Conservation (phyloP, 2,113 vertebrate species). For the Oxygymnocypris stewartii region DNA sequence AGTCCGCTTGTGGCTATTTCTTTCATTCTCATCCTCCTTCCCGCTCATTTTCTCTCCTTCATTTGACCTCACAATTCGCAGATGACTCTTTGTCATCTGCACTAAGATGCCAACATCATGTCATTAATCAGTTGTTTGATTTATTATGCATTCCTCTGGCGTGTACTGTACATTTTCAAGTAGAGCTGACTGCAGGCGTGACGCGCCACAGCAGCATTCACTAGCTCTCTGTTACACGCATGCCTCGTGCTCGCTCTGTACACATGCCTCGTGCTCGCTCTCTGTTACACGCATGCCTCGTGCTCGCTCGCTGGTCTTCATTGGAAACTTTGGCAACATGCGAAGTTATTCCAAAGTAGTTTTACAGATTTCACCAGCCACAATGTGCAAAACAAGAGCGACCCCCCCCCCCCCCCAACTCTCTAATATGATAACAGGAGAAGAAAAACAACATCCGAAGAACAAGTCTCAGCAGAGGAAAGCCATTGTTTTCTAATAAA, state of each 20-base stretch:
- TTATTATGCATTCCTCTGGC: constrained; percentile 65
- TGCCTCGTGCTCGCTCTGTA: too few species aligned
- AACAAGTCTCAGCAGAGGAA: not conserved
- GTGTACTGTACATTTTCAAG: constrained; percentile 55
- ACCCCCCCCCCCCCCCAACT: too few species aligned
- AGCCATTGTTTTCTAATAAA: not conserved
- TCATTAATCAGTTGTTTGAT: constrained; percentile 69
- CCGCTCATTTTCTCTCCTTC: constrained; percentile 63
- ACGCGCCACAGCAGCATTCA: constrained; percentile 36
- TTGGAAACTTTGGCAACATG: too few species aligned
- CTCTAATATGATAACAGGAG: too few species aligned
- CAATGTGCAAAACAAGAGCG: too few species aligned
- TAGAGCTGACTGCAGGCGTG: constrained; percentile 22
- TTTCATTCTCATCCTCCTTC: constrained; percentile 11
- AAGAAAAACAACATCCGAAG: not conserved
- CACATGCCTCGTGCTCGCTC: too few species aligned
- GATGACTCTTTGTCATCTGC: constrained; percentile 61
- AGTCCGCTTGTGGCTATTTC: constrained; percentile 42
- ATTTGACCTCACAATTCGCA: constrained; percentile 64
- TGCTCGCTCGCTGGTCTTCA: too few species aligned
- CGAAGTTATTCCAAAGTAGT: too few species aligned
- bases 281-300: too few species aligned
- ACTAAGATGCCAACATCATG: constrained; percentile 62
- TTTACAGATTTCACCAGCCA: not conserved
- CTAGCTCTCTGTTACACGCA: too few species aligned